Evolutionary conservation across 2,888 invertebrate genomes (phyloP).

Genomic region (Corbicula japonica): DNA sequence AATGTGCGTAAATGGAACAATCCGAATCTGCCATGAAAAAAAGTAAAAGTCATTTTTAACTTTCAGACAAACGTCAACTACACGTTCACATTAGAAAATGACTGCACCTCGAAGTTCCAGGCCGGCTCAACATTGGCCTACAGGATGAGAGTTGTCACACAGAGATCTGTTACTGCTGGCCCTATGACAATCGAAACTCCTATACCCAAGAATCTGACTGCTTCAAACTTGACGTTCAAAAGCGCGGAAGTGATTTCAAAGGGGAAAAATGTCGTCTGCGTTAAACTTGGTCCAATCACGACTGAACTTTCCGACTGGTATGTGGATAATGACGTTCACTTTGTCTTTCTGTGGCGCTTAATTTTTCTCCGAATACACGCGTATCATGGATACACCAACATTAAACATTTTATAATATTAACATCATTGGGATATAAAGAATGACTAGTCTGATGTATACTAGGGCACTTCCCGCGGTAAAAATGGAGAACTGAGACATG

Average conservation of each 20-base stretch:
- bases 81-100: background rate
- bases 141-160: background rate
- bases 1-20: too few relatives aligned
- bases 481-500: too few relatives aligned
- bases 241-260: conserved; percentile 7
- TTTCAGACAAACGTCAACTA: background rate
- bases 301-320: conserved; percentile 12
- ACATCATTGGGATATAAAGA: too few relatives aligned
- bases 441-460: too few relatives aligned
- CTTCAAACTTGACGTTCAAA: background rate
- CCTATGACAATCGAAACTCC: conserved; percentile 16
- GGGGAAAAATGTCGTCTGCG: conserved; percentile 11
- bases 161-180: background rate
- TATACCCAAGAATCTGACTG: conserved; percentile 7
- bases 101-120: background rate
- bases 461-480: too few relatives aligned
- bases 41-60: too few relatives aligned
- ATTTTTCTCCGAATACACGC: too few relatives aligned
- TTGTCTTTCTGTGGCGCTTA: background rate
- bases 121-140: background rate
- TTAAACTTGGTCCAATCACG: background rate
- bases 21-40: too few relatives aligned
- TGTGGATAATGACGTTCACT: background rate
- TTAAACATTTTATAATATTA: too few relatives aligned
- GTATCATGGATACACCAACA: too few relatives aligned